These are phyloP conservation scores for Eupelmus urozonus DNA, from an alignment of 2,888 invertebrate genomes.

Conservation along the genomic window DNA sequence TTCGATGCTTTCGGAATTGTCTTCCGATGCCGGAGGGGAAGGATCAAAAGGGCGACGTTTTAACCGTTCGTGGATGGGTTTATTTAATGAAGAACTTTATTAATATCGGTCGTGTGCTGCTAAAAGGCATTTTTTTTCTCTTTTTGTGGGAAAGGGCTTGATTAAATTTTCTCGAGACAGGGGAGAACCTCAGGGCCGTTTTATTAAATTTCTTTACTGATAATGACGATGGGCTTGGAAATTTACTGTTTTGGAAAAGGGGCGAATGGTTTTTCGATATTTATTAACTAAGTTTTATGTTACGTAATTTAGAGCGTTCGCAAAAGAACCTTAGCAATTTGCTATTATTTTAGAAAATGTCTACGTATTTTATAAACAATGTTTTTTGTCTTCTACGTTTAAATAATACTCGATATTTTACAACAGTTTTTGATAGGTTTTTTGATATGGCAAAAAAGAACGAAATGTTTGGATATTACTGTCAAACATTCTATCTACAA, in stretches of 20 bases:
- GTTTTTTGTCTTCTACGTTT: too few species aligned
- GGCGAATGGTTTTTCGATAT: too few species aligned
- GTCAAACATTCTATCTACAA: neutral
- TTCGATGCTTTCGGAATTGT: slow-evolving; percentile 31
- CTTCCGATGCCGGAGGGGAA: neutral
- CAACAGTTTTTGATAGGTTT: neutral
- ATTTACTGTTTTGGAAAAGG: too few species aligned
- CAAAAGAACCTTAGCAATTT: too few species aligned
- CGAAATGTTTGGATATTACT: slow-evolving; percentile 24
- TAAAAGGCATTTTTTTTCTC: neutral
- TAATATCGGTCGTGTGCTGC: slow-evolving; percentile 16
- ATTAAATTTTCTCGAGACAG: slow-evolving; percentile 3
- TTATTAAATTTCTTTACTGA: neutral
- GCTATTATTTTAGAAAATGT: too few species aligned
- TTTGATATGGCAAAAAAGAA: slow-evolving; percentile 7
- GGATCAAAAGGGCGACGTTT: neutral
- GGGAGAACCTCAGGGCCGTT: neutral
- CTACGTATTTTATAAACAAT: too few species aligned
- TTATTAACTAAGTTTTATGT: too few species aligned
- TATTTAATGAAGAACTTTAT: slow-evolving; percentile 27
- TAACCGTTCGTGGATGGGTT: neutral
- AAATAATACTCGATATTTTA: too few species aligned
- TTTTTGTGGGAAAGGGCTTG: neutral
- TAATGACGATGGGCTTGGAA: too few species aligned
- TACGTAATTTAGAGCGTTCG: too few species aligned